Conservation (phyloP, 2,113 vertebrate species). For the Lonchura striata region DNA sequence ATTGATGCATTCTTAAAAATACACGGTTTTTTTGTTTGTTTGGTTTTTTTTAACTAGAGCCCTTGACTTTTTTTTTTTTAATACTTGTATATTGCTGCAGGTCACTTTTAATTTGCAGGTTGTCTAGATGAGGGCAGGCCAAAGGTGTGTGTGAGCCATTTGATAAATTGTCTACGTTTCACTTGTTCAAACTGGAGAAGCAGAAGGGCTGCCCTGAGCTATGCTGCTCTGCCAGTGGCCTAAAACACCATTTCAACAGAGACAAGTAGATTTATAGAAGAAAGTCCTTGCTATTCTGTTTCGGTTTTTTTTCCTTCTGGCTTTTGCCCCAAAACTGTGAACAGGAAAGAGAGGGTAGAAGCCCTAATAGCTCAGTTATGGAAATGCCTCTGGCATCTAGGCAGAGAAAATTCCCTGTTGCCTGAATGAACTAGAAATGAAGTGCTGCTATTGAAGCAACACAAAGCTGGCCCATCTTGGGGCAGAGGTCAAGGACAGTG, state of each 20-base stretch:
- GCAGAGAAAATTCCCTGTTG: neutral
- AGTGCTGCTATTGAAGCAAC: neutral
- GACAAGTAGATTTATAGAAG: neutral
- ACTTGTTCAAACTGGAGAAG: neutral
- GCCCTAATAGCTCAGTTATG: neutral
- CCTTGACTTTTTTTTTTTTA: neutral
- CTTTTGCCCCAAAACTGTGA: neutral
- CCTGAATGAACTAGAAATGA: neutral
- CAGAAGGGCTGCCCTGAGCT: neutral
- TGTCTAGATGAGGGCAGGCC: neutral
- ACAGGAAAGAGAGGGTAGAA: neutral
- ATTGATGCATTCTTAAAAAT: neutral
- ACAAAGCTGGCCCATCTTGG: neutral
- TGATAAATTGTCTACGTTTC: neutral
- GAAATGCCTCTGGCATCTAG: neutral
- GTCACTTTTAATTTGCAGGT: neutral
- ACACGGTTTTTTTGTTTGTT: rapidly evolving
- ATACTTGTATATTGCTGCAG: neutral
- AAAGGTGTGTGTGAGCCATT: neutral
- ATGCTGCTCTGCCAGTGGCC: neutral
- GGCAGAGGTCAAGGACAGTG: neutral
- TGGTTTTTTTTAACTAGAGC: neutral
- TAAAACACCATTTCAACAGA: neutral
- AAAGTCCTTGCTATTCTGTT: neutral
- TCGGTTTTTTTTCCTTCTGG: neutral